Base-by-base conservation (phyloP, 1,140 invertebrate genomes). In the Neotoxoptera formosana region DNA sequence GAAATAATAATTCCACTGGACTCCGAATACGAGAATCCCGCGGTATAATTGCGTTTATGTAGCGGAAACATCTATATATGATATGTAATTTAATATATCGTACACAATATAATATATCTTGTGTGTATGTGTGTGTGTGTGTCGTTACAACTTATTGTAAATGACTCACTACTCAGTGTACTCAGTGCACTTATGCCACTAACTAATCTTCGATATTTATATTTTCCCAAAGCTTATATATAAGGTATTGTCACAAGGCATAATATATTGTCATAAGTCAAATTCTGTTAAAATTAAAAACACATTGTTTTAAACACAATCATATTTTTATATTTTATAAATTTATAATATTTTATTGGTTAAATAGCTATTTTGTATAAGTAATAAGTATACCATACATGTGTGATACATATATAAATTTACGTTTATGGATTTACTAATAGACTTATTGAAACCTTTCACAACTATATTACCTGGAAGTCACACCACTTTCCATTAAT, bases 41-140 rank as follows among this genome's bases (percentile, higher is more conserved):
- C 30, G 84, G 45, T 87, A 51, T 51, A 87, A 87, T 87, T 48
- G 45, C 84, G 84, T 87, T 48, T 48, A 87, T 87, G 45, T 88
- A 88, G 47, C 86, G 47, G 86, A 88, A 88, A 88, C 47, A 11
- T 21, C 7, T 17, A 17, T 14, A 30, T 0, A 1, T 9, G n/a
- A n/a, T n/a, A 41, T 41, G 4, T 41, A 41, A 41, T 41, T 41
- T 41, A 2, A 41, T 41, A 41, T 2, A 41, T 41, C 41, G 41
- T 41, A 41, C 4, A 48, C 14, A 48, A 48, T 48, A 48, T 48
- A 48, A 48, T 30, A n/a, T 17, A 81, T 34, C 17, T 4, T 20
- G 30, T 34, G 14, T 14, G 17, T 11, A 30, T 17, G 48, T 21
- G 51, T 51, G 51, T 53, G 51, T 21, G 51, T 53, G 51, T 51